These are phyloP conservation scores for Microplitis deprimator DNA, from an alignment of 2,888 invertebrate species.

Conservation along the genomic window DNA sequence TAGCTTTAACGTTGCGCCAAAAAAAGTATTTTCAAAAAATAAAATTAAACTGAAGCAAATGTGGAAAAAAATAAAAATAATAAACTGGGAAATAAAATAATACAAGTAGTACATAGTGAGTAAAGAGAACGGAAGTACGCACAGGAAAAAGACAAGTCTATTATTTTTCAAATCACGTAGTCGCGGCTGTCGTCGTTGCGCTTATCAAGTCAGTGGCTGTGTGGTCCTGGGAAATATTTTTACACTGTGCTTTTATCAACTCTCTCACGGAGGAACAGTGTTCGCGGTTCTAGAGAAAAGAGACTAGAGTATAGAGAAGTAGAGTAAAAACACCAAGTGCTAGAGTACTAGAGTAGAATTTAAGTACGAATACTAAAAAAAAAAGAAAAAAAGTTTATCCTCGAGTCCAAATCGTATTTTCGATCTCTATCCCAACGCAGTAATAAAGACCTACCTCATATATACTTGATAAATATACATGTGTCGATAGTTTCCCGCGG, in stretches of 20 bases:
- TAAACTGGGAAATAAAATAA: constrained; percentile 6
- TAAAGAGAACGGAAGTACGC: constrained; percentile 18
- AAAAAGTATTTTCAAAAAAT: background rate
- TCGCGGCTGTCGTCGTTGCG: constrained; percentile 50
- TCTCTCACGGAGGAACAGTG: constrained; percentile 10
- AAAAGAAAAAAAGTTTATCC: constrained; percentile 19
- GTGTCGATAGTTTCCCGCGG: background rate
- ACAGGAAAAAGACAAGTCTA: constrained; percentile 35
- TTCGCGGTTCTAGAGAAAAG: background rate
- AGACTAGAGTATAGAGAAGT: background rate
- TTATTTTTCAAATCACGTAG: constrained; percentile 54
- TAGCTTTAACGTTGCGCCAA: constrained; percentile 12
- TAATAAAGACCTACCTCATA: constrained; percentile 27
- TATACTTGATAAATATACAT: background rate
- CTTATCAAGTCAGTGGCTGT: constrained; percentile 48
- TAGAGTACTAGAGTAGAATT: background rate
- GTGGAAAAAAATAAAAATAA: background rate
- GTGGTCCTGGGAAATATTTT: constrained; percentile 37
- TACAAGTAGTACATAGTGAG: constrained; percentile 15
- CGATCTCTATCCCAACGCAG: constrained; percentile 25
- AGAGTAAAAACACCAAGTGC: constrained; percentile 4
- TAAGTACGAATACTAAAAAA: background rate
- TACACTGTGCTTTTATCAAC: constrained; percentile 38
- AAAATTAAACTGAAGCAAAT: constrained; percentile 9
- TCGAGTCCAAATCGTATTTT: constrained; percentile 24